phyloP scores from a whole-genome alignment of 2,113 vertebrate genomes.

The Prietella phreatophila region DNA sequence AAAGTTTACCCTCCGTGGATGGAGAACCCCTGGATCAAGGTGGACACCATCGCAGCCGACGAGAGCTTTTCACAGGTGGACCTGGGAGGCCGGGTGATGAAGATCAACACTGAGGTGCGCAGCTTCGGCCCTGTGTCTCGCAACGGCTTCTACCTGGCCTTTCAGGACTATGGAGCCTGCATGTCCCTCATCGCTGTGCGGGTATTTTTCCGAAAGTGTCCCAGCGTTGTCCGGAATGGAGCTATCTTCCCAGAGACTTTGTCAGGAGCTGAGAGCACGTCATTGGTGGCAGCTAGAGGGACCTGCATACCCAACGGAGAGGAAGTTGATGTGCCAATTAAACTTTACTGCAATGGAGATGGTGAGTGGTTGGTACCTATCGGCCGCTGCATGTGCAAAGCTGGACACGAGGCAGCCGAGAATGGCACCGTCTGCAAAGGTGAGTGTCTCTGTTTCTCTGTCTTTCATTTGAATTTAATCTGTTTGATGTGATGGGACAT shows the following conservation, averaged over 20 bases:
- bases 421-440: slow-evolving; percentile 88
- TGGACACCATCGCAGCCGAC: slow-evolving; percentile 92
- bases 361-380: slow-evolving; percentile 98
- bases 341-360: slow-evolving; percentile 92
- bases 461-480: slow-evolving; percentile 1
- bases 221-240: slow-evolving; percentile 82
- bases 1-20: slow-evolving; percentile 88
- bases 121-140: slow-evolving; percentile 93
- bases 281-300: slow-evolving; percentile 87
- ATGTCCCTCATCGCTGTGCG: slow-evolving; percentile 94
- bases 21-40: slow-evolving; percentile 96
- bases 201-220: slow-evolving; percentile 94
- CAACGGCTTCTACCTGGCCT: slow-evolving; percentile 90
- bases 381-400: slow-evolving; percentile 90
- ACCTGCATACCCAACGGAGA: slow-evolving; percentile 87
- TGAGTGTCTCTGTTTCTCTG: slow-evolving; percentile 59
- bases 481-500: background rate
- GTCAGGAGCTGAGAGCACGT: slow-evolving; percentile 96
- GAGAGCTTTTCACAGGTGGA: slow-evolving; percentile 98
- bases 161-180: slow-evolving; percentile 96
- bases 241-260: slow-evolving; percentile 90
- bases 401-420: slow-evolving; percentile 83
- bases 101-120: slow-evolving; percentile 93
- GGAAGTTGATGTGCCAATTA: slow-evolving; percentile 95
- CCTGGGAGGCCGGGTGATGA: slow-evolving; percentile 90